phyloP scores from a whole-genome alignment of 2,797 vertebrate genomes.

The Potorous gilbertii region DNA sequence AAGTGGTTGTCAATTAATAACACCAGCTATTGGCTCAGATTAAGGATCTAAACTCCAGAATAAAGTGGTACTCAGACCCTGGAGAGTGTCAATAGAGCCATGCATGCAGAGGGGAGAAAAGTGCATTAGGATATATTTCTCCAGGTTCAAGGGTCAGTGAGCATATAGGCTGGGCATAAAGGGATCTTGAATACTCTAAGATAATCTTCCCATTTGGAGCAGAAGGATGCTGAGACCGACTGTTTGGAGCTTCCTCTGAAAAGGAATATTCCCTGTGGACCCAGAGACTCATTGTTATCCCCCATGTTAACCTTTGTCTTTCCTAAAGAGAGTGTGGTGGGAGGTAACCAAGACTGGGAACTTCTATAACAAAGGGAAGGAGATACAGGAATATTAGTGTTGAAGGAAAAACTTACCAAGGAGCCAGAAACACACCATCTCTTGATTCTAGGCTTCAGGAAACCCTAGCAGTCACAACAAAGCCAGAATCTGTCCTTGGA shows the following conservation, averaged over 20 bases:
- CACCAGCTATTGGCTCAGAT: neutral
- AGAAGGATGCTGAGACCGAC: neutral
- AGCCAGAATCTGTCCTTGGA: neutral
- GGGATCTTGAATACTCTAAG: neutral
- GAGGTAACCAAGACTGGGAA: neutral
- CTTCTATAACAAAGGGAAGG: neutral
- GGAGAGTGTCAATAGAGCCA: neutral
- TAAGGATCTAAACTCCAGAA: neutral
- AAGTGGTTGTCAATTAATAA: neutral
- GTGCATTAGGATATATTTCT: neutral
- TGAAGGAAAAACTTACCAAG: neutral
- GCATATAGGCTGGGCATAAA: neutral
- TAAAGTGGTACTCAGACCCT: neutral
- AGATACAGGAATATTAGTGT: neutral
- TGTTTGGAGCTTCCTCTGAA: neutral
- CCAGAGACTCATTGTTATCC: neutral
- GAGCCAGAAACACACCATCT: neutral
- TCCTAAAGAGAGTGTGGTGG: neutral
- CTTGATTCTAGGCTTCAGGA: neutral
- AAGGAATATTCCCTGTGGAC: neutral
- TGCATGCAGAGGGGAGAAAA: neutral
- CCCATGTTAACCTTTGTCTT: neutral
- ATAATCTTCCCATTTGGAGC: neutral
- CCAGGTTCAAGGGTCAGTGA: neutral
- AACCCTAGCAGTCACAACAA: neutral